Evolutionary conservation across 2,113 vertebrate genomes (phyloP), one percentile per base, ranked within the genome.

Genomic region (Arizona elegans): DNA sequence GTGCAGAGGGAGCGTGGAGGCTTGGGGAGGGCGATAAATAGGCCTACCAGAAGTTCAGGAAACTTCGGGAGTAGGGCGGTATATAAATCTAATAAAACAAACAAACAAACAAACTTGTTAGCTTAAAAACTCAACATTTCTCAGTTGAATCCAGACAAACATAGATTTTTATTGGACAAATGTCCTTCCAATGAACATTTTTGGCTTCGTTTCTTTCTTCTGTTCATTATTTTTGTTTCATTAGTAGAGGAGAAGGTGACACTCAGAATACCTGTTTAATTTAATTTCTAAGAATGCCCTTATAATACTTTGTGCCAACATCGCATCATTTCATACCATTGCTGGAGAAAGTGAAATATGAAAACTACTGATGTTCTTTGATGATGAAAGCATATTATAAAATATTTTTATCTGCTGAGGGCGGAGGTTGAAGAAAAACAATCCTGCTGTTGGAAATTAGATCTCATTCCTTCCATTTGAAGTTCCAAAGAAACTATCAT

Each of bases 1-100:
- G 43, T 47, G 43, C 43, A 47, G 43, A 0, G 43, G 3, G 4
- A 0, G 4, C 4, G 4, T 0, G 4, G 43, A 47, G 43, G 43
- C 43, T 47, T 4, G 43, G 43, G 43, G 3, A 47, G 43, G 43
- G 43, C 43, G 4, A 47, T 4, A 47, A 47, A 47, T 5, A 47
- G 43, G 43, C 43, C 43, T 47, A 47, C 43, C 43, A 5, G 43
- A 47, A 47, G 43, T 47, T 43, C 38, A 43, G 38, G 38, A 43
- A 43, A 43, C 38, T 43, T 43, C 38, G 38, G 38, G 38, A 43
- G 38, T 43, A 43, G 38, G 2, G 2, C 38, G 38, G 38, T 43
- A 43, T 43, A 43, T 43, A 43, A 43, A 43, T 43, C 38, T 43
- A 43, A 43, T 43, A 43, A 43, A 43, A 43, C 38, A 43, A 43